Base-by-base conservation (phyloP, 2,888 invertebrate species). In the Tricholauxania praeusta region DNA sequence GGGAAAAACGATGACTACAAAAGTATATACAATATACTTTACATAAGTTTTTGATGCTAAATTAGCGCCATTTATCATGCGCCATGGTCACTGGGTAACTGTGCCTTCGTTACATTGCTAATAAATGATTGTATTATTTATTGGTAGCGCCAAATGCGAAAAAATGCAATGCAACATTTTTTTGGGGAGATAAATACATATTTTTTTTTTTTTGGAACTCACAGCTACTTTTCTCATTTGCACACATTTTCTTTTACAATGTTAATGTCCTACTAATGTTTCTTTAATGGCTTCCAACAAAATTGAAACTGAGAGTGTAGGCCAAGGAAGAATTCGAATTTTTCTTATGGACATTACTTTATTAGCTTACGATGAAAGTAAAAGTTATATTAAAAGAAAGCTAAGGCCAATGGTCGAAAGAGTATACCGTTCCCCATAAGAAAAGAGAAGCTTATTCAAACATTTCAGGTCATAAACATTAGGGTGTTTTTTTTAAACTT, bases 191-290 rank as follows among this genome's bases (percentile, higher is more conserved):
- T 39, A 39, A 39, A 39, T 2, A 39, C 6, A 39, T 4, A 10
- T 39, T 1, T 7, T 39, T 39, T 39, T 2, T 39, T 39, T 39
- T 39, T 5, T 4, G 1, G 7, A 39, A 10, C 2, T 39, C 10
- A 1, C 3, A 10, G 39, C 39, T 39, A 39, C 39, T 39, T 6
- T 39, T 39, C 39, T 39, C 10, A 39, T 39, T 39, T 39, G 6
- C 1, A 10, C 10, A 8, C 5, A 5, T 32, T 2, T 39, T 5
- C 10, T 39, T 10, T 39, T 10, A 10, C 39, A 39, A 80, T 79
- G 81, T 82, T 84, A 84, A 84, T 84, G 83, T 84, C 84, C 82
- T 83, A 83, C 82, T 84, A 84, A 84, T 84, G 83, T 82, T 83
- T 84, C 83, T 84, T 80, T 84, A 84, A 84, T 84, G 83, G 83